Conservation (phyloP, 30 jellyfish, hydroid and myxozoan genomes). For the Calvadosia cruxmelitensis region DNA sequence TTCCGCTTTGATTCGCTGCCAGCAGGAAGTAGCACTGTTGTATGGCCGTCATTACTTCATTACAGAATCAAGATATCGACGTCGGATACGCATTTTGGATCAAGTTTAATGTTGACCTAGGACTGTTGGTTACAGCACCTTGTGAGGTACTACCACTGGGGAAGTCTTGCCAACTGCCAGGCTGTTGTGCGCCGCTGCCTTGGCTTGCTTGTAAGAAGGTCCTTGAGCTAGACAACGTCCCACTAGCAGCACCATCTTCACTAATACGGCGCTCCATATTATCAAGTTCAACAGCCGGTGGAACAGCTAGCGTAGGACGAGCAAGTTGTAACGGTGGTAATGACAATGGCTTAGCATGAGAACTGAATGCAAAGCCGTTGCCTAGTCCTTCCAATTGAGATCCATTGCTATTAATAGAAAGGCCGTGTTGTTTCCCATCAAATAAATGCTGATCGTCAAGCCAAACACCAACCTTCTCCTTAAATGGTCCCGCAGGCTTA, state of each 20-base stretch:
- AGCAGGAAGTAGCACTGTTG: too few relatives aligned
- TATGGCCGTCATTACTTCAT: too few relatives aligned
- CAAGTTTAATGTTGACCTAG: not conserved
- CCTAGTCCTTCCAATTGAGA: not conserved
- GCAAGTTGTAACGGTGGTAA: not conserved
- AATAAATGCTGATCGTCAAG: conserved; percentile 49
- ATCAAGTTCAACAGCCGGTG: conserved; percentile 2
- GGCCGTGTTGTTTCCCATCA: not conserved
- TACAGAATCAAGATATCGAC: not conserved
- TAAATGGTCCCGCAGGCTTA: conserved; percentile 14
- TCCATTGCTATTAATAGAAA: not conserved
- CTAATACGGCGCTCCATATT: not conserved
- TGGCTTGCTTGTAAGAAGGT: not conserved
- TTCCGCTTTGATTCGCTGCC: too few relatives aligned
- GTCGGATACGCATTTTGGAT: not conserved
- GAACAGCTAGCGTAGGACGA: not conserved
- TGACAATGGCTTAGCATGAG: not conserved
- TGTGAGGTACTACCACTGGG: not conserved
- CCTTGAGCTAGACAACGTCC: not conserved
- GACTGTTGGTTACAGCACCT: not conserved
- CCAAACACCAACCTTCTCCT: conserved; percentile 97
- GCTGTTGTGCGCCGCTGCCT: not conserved
- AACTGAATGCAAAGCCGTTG: not conserved
- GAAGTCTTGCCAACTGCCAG: not conserved
- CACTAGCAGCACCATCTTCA: not conserved